Conservation (phyloP, 2,113 vertebrate species). For the Paralichthys olivaceus region DNA sequence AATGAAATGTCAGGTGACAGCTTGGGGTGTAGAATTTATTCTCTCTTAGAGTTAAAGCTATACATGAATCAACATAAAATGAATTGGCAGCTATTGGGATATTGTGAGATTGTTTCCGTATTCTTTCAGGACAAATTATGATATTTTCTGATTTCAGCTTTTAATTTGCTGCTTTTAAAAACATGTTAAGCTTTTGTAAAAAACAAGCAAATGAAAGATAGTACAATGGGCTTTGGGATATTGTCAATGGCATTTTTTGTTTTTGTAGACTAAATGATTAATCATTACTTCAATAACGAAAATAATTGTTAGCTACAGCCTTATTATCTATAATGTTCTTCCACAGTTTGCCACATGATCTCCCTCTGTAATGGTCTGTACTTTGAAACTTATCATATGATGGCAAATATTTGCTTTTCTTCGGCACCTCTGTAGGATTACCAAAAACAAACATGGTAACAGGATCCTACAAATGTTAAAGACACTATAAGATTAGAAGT, state of each 20-base stretch:
- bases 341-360: neutral
- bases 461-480: constrained; percentile 36
- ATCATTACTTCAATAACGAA: neutral
- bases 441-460: constrained; percentile 45
- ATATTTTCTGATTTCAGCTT: neutral
- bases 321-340: neutral
- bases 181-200: neutral
- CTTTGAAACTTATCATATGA: constrained; percentile 19
- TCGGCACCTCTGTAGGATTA: constrained; percentile 23
- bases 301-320: neutral
- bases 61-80: too few relatives aligned
- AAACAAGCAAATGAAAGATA: neutral
- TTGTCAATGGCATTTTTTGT: neutral
- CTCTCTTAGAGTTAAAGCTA: neutral
- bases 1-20: neutral
- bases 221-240: neutral
- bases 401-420: constrained; percentile 59
- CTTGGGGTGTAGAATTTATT: neutral
- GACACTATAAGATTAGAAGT: constrained; percentile 19
- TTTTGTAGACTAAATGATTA: neutral
- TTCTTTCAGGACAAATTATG: neutral
- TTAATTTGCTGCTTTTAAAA: neutral
- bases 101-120: too few relatives aligned
- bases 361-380: neutral
- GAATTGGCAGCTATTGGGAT: too few relatives aligned